Conservation (phyloP, 2,888 invertebrate genomes). For the Nemotelus nigrinus region DNA sequence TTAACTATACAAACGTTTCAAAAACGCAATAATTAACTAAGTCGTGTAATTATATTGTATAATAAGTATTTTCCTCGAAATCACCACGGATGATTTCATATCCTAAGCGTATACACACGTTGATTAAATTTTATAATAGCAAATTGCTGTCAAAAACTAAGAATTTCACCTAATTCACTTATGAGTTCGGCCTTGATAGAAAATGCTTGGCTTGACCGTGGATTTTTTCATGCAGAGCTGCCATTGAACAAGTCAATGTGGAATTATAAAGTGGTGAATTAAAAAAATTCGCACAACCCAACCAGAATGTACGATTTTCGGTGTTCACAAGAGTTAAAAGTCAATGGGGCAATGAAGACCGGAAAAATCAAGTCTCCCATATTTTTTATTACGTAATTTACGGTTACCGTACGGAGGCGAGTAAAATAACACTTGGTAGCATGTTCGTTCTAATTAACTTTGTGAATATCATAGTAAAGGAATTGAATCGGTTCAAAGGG, state of each 20-base stretch:
- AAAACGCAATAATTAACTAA: no score
- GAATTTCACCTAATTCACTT: slow-evolving; percentile 2
- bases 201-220: no score
- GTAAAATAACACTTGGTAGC: neutral
- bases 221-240: no score
- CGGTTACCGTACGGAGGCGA: neutral
- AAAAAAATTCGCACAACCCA: neutral
- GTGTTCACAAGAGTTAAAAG: neutral
- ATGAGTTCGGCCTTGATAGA: no score
- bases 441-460: neutral
- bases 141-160: neutral
- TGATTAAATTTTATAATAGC: neutral
- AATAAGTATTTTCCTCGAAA: no score
- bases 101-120: neutral
- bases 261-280: slow-evolving; percentile 6
- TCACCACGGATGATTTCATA: no score
- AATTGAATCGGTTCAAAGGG: no score
- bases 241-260: neutral
- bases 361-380: neutral
- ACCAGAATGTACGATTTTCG: neutral
- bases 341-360: neutral
- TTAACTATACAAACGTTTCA: no score
- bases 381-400: slow-evolving; percentile 12
- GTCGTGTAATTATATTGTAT: no score
- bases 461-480: neutral